These are phyloP conservation scores for Vanessa tameamea DNA, from an alignment of 1,140 invertebrate species.

Conservation along the genomic window DNA sequence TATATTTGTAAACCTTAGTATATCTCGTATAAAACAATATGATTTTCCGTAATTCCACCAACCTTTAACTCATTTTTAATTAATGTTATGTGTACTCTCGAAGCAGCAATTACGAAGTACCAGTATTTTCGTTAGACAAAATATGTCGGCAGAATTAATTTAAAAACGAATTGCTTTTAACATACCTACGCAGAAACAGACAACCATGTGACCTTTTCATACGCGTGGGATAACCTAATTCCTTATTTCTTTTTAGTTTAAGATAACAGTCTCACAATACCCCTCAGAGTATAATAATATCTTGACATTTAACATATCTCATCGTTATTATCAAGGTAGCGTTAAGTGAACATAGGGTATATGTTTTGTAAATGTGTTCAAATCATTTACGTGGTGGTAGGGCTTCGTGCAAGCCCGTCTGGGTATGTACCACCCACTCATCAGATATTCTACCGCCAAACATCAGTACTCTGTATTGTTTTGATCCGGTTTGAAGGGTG, in stretches of 20 bases:
- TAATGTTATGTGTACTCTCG: neutral
- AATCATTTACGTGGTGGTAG: too few relatives aligned
- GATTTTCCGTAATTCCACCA: neutral
- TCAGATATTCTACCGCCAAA: too few relatives aligned
- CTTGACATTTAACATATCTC: neutral
- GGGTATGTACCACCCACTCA: too few relatives aligned
- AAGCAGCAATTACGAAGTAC: neutral
- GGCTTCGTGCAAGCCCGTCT: too few relatives aligned
- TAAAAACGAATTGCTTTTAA: constrained; percentile 8
- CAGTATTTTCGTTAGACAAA: neutral
- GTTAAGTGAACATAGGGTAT: too few relatives aligned
- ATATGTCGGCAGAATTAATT: neutral
- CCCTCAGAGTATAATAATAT: neutral
- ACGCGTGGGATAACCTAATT: constrained; percentile 13
- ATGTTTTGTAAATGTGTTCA: too few relatives aligned
- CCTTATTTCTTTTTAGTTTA: constrained; percentile 4
- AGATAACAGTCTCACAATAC: neutral
- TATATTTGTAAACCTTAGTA: too few relatives aligned
- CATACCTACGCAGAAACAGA: neutral
- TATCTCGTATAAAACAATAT: neutral
- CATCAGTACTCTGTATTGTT: too few relatives aligned
- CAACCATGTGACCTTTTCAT: constrained; percentile 7
- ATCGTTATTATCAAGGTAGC: neutral
- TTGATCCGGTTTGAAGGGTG: too few relatives aligned
- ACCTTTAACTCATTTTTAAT: neutral